These are phyloP conservation scores for Emys orbicularis DNA, from an alignment of 2,797 vertebrate genomes.

Conservation along the genomic window DNA sequence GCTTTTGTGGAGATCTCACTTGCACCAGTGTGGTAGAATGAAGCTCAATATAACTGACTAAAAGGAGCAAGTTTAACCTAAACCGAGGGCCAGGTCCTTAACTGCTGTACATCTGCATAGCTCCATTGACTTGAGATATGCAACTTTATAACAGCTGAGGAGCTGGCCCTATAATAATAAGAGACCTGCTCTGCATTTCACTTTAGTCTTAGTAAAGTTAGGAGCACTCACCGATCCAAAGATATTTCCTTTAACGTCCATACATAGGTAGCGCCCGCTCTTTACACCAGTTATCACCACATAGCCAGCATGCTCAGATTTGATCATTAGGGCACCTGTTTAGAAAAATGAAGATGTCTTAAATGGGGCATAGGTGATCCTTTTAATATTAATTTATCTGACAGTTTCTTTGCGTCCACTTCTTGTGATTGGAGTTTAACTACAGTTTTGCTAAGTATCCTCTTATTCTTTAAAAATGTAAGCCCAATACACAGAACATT, in stretches of 20 bases:
- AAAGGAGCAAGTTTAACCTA: not conserved
- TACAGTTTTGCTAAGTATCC: not conserved
- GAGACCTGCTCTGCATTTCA: not conserved
- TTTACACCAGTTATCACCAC: slow-evolving; percentile 88
- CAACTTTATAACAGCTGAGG: not conserved
- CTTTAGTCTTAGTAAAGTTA: not conserved
- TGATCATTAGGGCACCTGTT: slow-evolving; percentile 85
- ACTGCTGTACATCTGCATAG: not conserved
- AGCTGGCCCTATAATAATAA: not conserved
- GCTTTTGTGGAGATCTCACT: not conserved
- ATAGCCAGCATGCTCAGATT: slow-evolving; percentile 79
- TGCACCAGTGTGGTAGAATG: not conserved
- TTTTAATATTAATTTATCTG: not conserved
- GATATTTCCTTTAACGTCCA: slow-evolving; percentile 83
- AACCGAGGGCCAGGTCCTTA: not conserved
- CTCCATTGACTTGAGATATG: not conserved
- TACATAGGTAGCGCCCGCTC: slow-evolving; percentile 86
- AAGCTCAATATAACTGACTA: not conserved
- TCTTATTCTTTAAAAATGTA: not conserved
- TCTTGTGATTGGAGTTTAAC: not conserved
- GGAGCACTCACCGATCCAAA: slow-evolving; percentile 89
- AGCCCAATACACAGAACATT: not conserved
- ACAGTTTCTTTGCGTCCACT: not conserved
- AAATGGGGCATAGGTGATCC: not conserved
- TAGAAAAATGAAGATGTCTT: not conserved